phyloP scores from a whole-genome alignment of 2,797 vertebrate genomes.

The Halcyon chelicuti region DNA sequence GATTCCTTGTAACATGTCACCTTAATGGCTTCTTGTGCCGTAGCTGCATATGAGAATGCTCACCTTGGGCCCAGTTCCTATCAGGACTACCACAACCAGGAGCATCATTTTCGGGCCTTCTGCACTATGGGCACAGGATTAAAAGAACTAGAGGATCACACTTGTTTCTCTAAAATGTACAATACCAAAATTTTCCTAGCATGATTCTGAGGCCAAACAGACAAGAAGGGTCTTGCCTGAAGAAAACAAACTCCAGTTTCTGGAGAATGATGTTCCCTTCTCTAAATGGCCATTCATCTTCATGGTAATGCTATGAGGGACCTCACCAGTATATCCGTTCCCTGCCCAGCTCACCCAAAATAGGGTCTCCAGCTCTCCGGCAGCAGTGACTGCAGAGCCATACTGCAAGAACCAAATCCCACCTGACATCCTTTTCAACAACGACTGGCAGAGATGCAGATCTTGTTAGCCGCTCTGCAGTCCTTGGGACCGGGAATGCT shows the following conservation, averaged over 20 bases:
- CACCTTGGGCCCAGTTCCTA: not conserved
- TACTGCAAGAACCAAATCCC: not conserved
- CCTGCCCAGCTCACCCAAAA: not conserved
- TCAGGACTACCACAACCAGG: not conserved
- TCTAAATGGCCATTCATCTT: not conserved
- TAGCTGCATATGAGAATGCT: accelerated
- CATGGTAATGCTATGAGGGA: not conserved
- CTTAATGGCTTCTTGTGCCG: not conserved
- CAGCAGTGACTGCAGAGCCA: not conserved
- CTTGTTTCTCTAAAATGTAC: not conserved
- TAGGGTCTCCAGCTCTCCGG: not conserved
- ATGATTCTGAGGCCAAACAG: not conserved
- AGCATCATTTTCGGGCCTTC: not conserved
- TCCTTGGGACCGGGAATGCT: not conserved
- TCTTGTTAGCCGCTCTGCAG: not conserved
- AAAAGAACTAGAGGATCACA: not conserved
- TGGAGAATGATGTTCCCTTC: not conserved
- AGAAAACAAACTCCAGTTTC: not conserved
- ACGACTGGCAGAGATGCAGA: not conserved
- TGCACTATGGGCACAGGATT: not conserved
- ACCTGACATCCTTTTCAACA: not conserved
- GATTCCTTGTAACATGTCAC: not conserved
- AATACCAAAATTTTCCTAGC: not conserved
- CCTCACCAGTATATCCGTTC: not conserved
- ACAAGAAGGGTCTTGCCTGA: not conserved